Evolutionary conservation across 2,113 vertebrate genomes (phyloP).

Genomic region (Corythornis madagascariensis): DNA sequence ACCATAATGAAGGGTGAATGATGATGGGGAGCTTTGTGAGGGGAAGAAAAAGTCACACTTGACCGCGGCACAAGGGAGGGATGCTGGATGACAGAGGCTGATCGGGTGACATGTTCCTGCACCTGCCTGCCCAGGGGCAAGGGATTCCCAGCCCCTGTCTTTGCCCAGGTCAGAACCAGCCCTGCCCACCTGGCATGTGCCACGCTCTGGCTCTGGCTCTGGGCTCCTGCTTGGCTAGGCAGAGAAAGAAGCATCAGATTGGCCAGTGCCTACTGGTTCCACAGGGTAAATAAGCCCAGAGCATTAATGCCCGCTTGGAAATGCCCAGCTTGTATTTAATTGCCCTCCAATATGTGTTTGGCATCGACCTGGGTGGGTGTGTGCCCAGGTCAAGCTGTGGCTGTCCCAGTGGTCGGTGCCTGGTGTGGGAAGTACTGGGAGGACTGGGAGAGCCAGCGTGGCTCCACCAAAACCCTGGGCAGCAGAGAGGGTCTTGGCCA

Average conservation of each 20-base stretch:
- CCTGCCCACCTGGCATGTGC: fast-evolving
- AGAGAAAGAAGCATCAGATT: too few species aligned
- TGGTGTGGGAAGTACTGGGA: not conserved
- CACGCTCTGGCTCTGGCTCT: not conserved
- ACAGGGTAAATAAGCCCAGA: not conserved
- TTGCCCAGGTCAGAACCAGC: not conserved
- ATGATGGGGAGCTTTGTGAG: not conserved
- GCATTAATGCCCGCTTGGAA: not conserved
- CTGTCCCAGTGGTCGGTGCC: not conserved
- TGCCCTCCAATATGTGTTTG: not conserved
- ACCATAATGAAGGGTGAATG: not conserved
- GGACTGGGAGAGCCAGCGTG: fast-evolving
- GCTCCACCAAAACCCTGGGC: not conserved
- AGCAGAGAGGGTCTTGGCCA: not conserved
- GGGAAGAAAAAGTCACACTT: not conserved
- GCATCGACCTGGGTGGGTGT: fast-evolving
- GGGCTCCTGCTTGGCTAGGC: fast-evolving
- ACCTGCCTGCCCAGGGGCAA: not conserved
- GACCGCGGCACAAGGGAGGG: not conserved
- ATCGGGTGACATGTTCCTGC: fast-evolving
- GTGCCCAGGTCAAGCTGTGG: fast-evolving
- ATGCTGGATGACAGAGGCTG: not conserved
- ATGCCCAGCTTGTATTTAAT: not conserved
- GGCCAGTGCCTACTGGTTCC: fast-evolving
- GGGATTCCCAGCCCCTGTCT: not conserved